A percentile compares a stretch with the other conserved stretches of the same genome.
phyloP scores from a whole-genome alignment of 2,888 invertebrate species.

The Scaptomyza tumidula region DNA sequence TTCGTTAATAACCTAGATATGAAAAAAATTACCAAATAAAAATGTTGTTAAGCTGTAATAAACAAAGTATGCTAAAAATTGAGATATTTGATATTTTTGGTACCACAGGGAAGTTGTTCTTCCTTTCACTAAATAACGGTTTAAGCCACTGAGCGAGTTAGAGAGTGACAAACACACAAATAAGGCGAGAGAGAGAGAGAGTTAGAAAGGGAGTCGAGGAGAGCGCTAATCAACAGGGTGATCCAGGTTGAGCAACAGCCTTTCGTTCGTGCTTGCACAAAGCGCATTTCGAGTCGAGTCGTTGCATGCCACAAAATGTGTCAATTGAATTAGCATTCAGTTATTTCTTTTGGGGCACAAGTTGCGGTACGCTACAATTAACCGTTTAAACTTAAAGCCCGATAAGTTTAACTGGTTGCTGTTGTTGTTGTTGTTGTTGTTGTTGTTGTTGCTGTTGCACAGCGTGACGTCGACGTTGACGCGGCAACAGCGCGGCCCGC shows the following conservation, averaged over 20 bases:
- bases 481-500: constrained; percentile 53
- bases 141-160: neutral
- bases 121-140: neutral
- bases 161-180: too few species aligned
- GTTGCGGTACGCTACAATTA: constrained; percentile 54
- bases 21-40: neutral
- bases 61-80: neutral
- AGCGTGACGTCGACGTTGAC: constrained; percentile 44
- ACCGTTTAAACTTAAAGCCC: constrained; percentile 65
- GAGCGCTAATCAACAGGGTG: constrained; percentile 31
- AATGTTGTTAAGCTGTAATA: neutral
- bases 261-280: neutral
- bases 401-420: constrained; percentile 55
- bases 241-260: neutral
- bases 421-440: constrained; percentile 16
- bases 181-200: too few species aligned
- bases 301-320: constrained; percentile 64
- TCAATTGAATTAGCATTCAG: constrained; percentile 76
- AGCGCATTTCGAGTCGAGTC: neutral
- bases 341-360: constrained; percentile 19
- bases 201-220: neutral
- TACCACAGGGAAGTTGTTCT: neutral
- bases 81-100: neutral
- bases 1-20: neutral
- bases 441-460: constrained; percentile 29